Conservation (phyloP, 2,113 vertebrate genomes). For the Anoura caudifer region DNA sequence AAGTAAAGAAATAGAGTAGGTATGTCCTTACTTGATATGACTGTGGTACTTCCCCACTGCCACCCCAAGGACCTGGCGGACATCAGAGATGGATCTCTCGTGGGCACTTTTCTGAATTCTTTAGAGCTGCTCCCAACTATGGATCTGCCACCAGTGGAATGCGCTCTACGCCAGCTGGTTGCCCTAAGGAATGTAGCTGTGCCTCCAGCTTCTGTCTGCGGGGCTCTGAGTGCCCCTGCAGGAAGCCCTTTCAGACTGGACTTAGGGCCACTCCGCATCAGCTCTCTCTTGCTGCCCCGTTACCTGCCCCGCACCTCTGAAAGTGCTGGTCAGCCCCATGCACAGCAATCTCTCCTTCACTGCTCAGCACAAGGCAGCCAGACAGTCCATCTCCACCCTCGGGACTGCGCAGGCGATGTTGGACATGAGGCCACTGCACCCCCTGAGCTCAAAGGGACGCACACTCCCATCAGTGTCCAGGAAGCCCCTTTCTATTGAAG, state of each 20-base stretch:
- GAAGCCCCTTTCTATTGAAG: neutral
- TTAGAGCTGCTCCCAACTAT: neutral
- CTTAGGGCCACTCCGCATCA: neutral
- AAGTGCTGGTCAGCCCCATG: neutral
- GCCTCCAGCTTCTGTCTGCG: neutral
- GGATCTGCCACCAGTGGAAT: neutral
- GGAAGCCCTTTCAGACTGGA: neutral
- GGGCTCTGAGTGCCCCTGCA: neutral
- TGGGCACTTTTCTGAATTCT: neutral
- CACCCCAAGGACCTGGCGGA: neutral
- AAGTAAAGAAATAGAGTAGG: neutral
- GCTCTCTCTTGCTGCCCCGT: neutral
- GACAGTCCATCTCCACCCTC: neutral
- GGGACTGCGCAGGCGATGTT: neutral
- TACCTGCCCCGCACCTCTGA: neutral
- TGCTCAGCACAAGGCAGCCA: neutral
- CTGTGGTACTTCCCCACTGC: neutral
- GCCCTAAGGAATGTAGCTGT: neutral
- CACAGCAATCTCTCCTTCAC: neutral
- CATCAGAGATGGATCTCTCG: neutral
- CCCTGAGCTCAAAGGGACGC: neutral
- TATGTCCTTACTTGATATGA: neutral
- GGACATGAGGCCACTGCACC: neutral
- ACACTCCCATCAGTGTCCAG: neutral
- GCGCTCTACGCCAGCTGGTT: neutral